phyloP scores from a whole-genome alignment of 2,888 invertebrate species.

The Eristalis intricaria region DNA sequence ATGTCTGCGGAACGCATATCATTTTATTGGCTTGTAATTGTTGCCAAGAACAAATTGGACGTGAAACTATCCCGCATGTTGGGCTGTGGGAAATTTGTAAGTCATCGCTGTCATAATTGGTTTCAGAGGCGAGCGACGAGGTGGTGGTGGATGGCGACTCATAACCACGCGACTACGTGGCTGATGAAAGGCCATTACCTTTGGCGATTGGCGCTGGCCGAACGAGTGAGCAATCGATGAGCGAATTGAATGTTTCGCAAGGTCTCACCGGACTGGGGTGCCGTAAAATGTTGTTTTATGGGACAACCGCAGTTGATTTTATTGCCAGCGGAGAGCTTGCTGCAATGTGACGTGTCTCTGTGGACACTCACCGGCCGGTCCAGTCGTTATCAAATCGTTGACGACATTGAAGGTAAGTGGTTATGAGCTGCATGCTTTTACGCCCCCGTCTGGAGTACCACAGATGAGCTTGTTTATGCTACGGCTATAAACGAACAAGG shows the following conservation, averaged over 20 bases:
- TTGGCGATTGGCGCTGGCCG: not conserved
- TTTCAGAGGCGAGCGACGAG: not conserved
- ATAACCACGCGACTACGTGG: not conserved
- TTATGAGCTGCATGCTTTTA: not conserved
- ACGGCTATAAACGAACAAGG: not conserved
- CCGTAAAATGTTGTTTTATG: slow-evolving; percentile 14
- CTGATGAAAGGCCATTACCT: not conserved
- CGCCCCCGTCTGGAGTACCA: not conserved
- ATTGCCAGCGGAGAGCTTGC: not conserved
- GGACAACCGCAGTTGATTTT: not conserved
- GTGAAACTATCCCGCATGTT: slow-evolving; percentile 55
- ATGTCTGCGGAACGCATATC: slow-evolving; percentile 45
- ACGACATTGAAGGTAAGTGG: not conserved
- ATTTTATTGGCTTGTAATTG: slow-evolving; percentile 59
- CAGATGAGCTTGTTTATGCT: not conserved
- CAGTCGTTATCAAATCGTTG: not conserved
- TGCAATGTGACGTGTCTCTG: not conserved
- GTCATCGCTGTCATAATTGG: not conserved
- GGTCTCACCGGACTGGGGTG: not conserved
- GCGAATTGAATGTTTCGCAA: slow-evolving; percentile 10
- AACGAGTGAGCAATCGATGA: not conserved
- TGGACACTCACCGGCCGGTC: not conserved
- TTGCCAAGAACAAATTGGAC: slow-evolving; percentile 52
- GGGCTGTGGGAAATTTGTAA: slow-evolving; percentile 1
- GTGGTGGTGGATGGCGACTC: not conserved